A percentile compares a stretch with the other conserved stretches of the same genome.
Conservation (phyloP, 2,888 invertebrate genomes). For the Melanostoma mellinum region DNA sequence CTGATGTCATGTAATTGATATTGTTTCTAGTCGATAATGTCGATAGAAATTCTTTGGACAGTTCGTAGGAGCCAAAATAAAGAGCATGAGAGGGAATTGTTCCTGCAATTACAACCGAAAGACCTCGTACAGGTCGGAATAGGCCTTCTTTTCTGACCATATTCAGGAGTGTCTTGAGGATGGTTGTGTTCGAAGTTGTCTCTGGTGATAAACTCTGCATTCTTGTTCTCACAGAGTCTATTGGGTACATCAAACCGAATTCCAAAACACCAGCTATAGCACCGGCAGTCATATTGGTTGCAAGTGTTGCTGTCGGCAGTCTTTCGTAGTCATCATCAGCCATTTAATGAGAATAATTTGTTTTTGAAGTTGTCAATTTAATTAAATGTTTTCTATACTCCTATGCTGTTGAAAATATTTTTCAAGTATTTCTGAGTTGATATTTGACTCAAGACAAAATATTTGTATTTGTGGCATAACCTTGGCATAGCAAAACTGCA, state of each 20-base stretch:
- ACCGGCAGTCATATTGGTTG: conserved; percentile 44
- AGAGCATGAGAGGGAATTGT: conserved; percentile 99
- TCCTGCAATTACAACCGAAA: conserved; percentile 94
- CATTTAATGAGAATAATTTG: conserved; percentile 1
- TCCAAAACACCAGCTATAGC: conserved; percentile 43
- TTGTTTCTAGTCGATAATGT: conserved; percentile 87
- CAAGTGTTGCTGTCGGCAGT: conserved; percentile 26
- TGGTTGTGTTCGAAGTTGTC: conserved; percentile 90
- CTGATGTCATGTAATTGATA: conserved; percentile 90
- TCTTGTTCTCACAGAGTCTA: conserved; percentile 85
- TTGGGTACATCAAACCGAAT: conserved; percentile 49
- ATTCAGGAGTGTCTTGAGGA: conserved; percentile 91
- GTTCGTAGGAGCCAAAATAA: conserved; percentile 99
- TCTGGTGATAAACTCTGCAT: conserved; percentile 96
- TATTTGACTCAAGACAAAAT: too few species aligned
- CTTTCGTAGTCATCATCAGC: conserved; percentile 42
- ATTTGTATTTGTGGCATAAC: too few species aligned
- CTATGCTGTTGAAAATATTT: too few species aligned
- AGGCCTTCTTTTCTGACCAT: conserved; percentile 96
- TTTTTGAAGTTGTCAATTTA: too few species aligned
- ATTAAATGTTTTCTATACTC: too few species aligned
- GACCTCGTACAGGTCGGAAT: conserved; percentile 95
- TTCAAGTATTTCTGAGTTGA: too few species aligned
- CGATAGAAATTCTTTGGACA: conserved; percentile 90
- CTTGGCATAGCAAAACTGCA: too few species aligned